phyloP scores from a whole-genome alignment of 2,797 vertebrate species.

The Graptemys geographica region DNA sequence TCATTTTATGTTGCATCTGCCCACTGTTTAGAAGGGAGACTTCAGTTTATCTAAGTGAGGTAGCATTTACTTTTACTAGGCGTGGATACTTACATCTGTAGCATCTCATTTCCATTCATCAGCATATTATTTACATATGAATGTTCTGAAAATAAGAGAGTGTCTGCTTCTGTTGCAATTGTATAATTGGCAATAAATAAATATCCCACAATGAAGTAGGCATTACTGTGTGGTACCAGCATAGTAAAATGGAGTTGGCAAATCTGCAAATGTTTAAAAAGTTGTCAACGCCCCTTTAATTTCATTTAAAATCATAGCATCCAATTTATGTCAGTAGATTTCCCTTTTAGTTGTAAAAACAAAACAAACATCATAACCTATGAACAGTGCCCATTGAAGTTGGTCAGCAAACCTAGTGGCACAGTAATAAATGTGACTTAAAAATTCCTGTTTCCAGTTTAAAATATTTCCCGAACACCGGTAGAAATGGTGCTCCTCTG shows the following conservation, averaged over 20 bases:
- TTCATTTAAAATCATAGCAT: background rate
- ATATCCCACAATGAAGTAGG: constrained; percentile 29
- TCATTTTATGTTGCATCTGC: constrained; percentile 39
- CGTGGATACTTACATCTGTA: constrained; percentile 72
- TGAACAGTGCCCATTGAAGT: background rate
- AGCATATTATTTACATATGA: constrained; percentile 85
- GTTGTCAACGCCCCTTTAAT: constrained; percentile 13
- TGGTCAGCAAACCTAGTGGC: background rate
- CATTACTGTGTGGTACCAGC: background rate
- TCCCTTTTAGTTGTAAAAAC: constrained; percentile 13
- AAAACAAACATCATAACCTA: background rate
- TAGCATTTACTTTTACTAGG: constrained; percentile 71
- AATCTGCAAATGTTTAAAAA: constrained; percentile 39
- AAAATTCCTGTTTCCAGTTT: constrained; percentile 9
- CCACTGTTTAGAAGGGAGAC: background rate
- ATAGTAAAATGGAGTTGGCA: constrained; percentile 34
- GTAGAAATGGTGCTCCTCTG: background rate
- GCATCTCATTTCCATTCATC: constrained; percentile 85
- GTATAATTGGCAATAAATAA: constrained; percentile 72
- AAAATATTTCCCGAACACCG: background rate
- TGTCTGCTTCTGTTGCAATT: constrained; percentile 75
- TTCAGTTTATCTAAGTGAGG: constrained; percentile 59
- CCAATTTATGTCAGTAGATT: background rate
- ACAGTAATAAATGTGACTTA: constrained; percentile 3
- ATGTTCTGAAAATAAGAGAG: constrained; percentile 76